phyloP scores from a whole-genome alignment of 2,113 vertebrate genomes.

The Platichthys flesus region DNA sequence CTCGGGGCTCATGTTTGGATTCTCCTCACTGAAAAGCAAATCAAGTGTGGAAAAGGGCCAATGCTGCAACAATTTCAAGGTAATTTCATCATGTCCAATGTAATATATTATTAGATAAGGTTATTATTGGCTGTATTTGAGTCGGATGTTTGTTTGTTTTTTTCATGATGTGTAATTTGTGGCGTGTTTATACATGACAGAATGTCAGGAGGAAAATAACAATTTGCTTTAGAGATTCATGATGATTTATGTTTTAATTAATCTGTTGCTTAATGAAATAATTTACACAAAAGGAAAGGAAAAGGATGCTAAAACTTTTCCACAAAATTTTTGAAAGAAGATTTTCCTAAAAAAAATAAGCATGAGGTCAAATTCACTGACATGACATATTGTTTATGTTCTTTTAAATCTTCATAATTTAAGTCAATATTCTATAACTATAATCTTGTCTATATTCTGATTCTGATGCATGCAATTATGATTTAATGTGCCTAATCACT shows the following conservation, averaged over 20 bases:
- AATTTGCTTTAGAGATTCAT: neutral
- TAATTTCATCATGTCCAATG: slow-evolving; percentile 37
- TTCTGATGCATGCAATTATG: neutral
- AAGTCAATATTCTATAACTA: neutral
- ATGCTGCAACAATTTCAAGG: slow-evolving; percentile 35
- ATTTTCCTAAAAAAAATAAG: neutral
- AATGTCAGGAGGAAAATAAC: neutral
- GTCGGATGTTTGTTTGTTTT: neutral
- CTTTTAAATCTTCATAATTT: neutral
- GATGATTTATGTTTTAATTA: neutral
- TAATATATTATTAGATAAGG: neutral
- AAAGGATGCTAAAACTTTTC: neutral
- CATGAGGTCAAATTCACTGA: neutral
- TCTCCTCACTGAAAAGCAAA: slow-evolving; percentile 51
- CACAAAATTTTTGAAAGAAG: neutral
- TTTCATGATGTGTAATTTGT: neutral
- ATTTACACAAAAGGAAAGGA: neutral
- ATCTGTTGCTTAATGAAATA: neutral
- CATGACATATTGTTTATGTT: neutral
- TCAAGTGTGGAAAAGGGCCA: slow-evolving; percentile 30
- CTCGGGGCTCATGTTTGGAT: slow-evolving; percentile 52
- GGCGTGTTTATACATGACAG: neutral
- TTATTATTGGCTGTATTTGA: neutral
- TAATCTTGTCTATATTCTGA: neutral
- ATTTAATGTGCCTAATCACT: neutral